A percentile compares a stretch with the other conserved stretches of the same genome.
phyloP scores from a whole-genome alignment of 2,113 vertebrate genomes.

The Paradoxurus hermaphroditus region DNA sequence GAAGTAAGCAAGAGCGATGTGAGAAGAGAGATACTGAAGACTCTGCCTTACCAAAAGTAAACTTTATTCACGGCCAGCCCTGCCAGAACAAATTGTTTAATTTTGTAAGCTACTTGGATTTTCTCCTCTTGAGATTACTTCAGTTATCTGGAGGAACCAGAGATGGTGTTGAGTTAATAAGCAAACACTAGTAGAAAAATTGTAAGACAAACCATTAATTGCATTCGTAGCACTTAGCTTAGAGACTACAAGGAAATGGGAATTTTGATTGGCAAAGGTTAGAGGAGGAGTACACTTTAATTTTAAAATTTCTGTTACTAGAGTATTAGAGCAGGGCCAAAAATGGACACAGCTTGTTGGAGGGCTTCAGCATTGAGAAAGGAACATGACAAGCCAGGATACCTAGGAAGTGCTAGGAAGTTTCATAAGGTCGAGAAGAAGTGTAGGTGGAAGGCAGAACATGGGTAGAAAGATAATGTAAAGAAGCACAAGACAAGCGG shows the following conservation, averaged over 20 bases:
- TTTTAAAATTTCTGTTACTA: slow-evolving; percentile 13
- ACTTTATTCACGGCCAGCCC: neutral
- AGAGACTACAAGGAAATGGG: neutral
- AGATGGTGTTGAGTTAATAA: slow-evolving; percentile 33
- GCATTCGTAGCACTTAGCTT: neutral
- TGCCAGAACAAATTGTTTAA: slow-evolving; percentile 21
- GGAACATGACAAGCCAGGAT: neutral
- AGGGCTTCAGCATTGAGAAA: neutral
- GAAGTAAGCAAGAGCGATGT: neutral
- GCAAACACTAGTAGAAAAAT: slow-evolving; percentile 26
- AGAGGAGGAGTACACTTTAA: neutral
- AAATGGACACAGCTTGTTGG: neutral
- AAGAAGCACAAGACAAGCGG: neutral
- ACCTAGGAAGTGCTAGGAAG: neutral
- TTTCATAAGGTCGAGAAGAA: neutral
- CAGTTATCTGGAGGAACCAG: slow-evolving; percentile 31
- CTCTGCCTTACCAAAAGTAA: neutral
- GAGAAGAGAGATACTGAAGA: slow-evolving; percentile 13
- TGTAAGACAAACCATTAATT: neutral
- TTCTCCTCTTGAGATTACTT: slow-evolving; percentile 9
- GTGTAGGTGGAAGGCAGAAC: neutral
- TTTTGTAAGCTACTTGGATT: slow-evolving; percentile 32
- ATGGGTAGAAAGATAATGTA: neutral
- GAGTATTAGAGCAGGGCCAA: neutral
- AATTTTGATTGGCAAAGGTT: neutral